Evolutionary conservation across 2,888 invertebrate genomes (phyloP).

Genomic region (Drosophila borealis): DNA sequence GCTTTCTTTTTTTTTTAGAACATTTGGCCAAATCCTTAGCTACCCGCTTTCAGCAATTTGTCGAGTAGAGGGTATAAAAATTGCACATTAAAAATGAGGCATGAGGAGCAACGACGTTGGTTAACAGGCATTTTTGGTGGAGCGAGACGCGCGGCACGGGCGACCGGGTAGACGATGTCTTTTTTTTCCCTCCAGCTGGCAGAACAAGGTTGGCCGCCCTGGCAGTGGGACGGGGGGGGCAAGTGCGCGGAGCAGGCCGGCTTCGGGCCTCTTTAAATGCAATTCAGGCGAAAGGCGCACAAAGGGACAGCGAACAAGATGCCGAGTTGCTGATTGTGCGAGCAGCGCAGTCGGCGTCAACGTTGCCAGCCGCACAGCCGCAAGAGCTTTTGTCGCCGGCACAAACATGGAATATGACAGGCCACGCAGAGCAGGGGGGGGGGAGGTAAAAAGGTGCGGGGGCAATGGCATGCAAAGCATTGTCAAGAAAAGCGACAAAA

Average conservation of each 20-base stretch:
- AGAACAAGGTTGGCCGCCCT: conserved; percentile 70
- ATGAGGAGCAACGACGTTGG: conserved; percentile 54
- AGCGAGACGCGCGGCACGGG: background rate
- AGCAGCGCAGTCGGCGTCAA: conserved; percentile 38
- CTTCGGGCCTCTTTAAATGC: conserved; percentile 64
- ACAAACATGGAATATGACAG: conserved; percentile 81
- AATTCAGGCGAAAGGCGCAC: conserved; percentile 79
- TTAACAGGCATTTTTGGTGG: conserved; percentile 14
- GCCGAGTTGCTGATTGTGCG: conserved; percentile 79
- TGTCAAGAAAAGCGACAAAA: conserved; percentile 76
- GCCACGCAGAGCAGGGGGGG: conserved; percentile 31
- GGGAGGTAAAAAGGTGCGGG: conserved; percentile 1
- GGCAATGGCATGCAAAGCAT: conserved; percentile 69
- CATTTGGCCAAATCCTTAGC: background rate
- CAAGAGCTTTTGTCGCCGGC: conserved; percentile 76
- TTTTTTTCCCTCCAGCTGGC: conserved; percentile 50
- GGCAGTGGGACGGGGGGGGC: background rate
- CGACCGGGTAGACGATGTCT: conserved; percentile 61
- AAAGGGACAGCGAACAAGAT: conserved; percentile 80
- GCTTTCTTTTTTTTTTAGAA: no score
- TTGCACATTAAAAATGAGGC: conserved; percentile 77
- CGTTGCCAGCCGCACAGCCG: conserved; percentile 26
- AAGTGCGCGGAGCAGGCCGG: conserved; percentile 11
- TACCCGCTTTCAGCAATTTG: background rate
- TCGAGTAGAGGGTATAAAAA: conserved; percentile 27